Evolutionary conservation across 1,140 invertebrate species (phyloP).

Genomic region (Dendrolimus kikuchii): DNA sequence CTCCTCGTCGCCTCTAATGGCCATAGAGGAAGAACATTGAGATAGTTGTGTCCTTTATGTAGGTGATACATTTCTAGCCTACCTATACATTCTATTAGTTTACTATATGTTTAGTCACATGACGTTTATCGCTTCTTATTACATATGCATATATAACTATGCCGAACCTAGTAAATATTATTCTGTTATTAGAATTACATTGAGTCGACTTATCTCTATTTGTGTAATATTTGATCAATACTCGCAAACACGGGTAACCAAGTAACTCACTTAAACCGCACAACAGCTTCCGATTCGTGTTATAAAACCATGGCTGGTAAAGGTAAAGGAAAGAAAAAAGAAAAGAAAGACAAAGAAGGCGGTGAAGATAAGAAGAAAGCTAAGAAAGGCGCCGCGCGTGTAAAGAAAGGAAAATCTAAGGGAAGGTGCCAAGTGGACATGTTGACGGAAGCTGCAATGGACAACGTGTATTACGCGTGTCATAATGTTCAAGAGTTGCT

Average conservation of each 20-base stretch:
- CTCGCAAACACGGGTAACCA: slow-evolving; percentile 3
- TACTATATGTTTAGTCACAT: too few species aligned
- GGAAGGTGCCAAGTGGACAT: slow-evolving; percentile 82
- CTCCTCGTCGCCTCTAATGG: too few species aligned
- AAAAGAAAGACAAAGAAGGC: slow-evolving; percentile 47
- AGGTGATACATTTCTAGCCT: too few species aligned
- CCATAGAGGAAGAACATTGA: too few species aligned
- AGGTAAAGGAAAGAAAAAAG: slow-evolving; percentile 54
- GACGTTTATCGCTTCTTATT: too few species aligned
- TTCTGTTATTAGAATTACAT: too few species aligned
- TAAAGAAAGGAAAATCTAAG: slow-evolving; percentile 75
- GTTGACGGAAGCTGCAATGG: slow-evolving; percentile 89
- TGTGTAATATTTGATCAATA: slow-evolving; percentile 10
- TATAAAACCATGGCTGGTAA: slow-evolving; percentile 37
- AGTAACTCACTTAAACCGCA: slow-evolving; percentile 6
- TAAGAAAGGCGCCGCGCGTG: slow-evolving; percentile 55
- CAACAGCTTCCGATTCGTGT: neutral
- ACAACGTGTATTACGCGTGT: slow-evolving; percentile 90
- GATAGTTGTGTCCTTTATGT: too few species aligned
- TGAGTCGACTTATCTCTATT: too few species aligned
- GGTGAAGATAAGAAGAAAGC: slow-evolving; percentile 51
- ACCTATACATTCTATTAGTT: too few species aligned
- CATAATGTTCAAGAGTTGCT: slow-evolving; percentile 89
- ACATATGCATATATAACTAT: too few species aligned
- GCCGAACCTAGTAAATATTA: too few species aligned